A percentile compares a stretch with the other conserved stretches of the same genome.
Conservation (phyloP, 2,797 vertebrate genomes). For the Scolopax rusticola region DNA sequence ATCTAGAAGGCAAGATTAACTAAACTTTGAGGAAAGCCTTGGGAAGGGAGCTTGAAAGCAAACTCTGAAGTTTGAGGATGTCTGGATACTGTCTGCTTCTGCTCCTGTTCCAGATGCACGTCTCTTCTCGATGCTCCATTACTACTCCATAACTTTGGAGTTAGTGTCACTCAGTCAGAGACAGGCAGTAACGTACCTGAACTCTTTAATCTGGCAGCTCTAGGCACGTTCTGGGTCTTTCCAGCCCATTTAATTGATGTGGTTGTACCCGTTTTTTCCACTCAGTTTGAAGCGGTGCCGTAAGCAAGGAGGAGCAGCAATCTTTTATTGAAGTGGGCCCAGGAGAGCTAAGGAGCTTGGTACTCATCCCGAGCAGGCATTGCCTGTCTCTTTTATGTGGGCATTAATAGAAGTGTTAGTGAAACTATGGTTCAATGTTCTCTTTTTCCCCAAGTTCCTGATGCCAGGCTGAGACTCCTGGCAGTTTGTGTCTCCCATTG, state of each 20-base stretch:
- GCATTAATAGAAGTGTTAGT: background rate
- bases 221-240: background rate
- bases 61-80: rapidly evolving
- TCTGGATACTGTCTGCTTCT: background rate
- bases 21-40: background rate
- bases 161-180: background rate
- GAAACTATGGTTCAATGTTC: background rate
- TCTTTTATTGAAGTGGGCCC: background rate
- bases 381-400: background rate
- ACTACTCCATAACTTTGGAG: too few relatives aligned
- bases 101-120: background rate
- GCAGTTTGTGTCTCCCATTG: background rate
- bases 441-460: background rate
- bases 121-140: background rate
- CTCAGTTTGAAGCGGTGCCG: background rate
- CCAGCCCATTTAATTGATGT: background rate
- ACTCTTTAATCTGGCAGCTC: background rate
- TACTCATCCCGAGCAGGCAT: background rate
- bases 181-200: background rate
- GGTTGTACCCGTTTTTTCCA: background rate
- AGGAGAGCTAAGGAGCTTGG: background rate
- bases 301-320: background rate
- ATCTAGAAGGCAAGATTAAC: background rate
- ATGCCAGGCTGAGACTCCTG: background rate
- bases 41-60: background rate